Percentiles rank a stretch among this genome's conserved stretches.
Evolutionary conservation across 2,113 vertebrate genomes (phyloP).

Genomic region (Theristicus caerulescens): DNA sequence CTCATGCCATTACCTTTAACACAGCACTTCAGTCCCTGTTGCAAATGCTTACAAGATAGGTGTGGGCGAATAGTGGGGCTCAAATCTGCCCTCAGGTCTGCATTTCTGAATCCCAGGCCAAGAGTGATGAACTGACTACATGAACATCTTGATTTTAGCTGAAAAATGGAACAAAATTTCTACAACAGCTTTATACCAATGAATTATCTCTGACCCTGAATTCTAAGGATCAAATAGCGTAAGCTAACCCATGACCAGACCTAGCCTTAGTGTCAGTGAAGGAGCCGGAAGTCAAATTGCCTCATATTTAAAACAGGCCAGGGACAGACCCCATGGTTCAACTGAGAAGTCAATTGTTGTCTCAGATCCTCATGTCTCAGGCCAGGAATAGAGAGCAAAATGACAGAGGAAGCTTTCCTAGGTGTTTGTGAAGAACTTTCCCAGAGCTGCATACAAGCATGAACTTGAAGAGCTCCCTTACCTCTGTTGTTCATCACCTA

Average conservation of each 20-base stretch:
- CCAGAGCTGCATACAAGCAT: neutral
- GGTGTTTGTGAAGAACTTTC: neutral
- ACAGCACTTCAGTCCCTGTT: neutral
- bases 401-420: neutral
- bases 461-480: neutral
- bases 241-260: neutral
- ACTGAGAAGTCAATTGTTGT: neutral
- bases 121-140: neutral
- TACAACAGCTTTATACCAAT: neutral
- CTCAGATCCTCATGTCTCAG: neutral
- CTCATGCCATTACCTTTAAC: neutral
- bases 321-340: neutral
- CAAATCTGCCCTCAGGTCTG: neutral
- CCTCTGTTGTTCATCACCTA: neutral
- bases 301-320: neutral
- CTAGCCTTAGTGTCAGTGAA: neutral
- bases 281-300: neutral
- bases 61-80: fast-evolving
- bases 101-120: neutral
- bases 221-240: neutral
- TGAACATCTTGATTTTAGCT: neutral
- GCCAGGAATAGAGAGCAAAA: neutral
- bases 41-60: neutral
- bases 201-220: neutral
- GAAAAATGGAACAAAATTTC: neutral